Evolutionary conservation across 2,113 vertebrate species (phyloP).

Genomic region (Pimephales promelas): DNA sequence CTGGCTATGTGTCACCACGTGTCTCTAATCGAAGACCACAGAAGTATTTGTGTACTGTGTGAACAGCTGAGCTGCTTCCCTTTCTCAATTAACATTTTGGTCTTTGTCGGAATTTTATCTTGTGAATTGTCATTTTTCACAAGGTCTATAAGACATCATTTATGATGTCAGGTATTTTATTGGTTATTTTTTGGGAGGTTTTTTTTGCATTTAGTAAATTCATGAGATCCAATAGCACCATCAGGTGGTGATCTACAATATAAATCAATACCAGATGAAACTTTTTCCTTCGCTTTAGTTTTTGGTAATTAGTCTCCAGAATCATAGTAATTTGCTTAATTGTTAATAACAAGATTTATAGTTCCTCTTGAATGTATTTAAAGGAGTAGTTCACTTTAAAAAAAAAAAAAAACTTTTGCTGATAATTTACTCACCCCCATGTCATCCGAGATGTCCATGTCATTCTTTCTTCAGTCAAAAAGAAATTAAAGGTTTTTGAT

Average conservation of each 20-base stretch:
- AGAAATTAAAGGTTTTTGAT: no score
- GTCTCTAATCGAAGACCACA: background rate
- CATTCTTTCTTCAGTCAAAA: no score
- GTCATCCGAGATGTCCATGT: no score
- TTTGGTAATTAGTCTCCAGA: background rate
- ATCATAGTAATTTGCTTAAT: no score
- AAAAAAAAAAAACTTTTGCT: no score
- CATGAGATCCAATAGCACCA: conserved; percentile 1
- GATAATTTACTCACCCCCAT: no score
- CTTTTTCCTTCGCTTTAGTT: background rate
- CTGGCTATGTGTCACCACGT: background rate
- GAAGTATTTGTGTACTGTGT: background rate
- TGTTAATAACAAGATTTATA: no score
- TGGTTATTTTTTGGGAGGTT: background rate
- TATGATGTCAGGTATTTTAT: background rate
- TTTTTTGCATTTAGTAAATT: background rate
- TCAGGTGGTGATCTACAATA: background rate
- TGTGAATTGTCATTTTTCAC: background rate
- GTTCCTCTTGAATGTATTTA: no score
- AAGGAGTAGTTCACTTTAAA: no score
- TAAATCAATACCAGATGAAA: background rate
- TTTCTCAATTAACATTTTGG: background rate
- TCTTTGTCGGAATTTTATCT: background rate
- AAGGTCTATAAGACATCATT: background rate
- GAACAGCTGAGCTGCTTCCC: background rate